Evolutionary conservation across 1,140 invertebrate genomes (phyloP).

Genomic region (Zelostemma sp.): DNA sequence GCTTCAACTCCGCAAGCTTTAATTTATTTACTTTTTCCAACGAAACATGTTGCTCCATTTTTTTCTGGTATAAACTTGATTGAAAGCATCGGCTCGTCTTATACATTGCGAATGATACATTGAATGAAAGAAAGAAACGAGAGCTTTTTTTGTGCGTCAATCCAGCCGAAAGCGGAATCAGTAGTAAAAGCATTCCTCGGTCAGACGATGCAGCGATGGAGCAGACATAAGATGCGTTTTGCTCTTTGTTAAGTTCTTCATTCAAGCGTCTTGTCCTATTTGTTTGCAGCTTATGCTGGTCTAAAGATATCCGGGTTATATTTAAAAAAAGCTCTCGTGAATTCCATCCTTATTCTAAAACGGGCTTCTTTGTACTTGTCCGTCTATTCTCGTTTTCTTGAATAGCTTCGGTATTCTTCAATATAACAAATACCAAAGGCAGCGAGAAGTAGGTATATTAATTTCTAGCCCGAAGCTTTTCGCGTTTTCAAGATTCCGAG

Average conservation of each 20-base stretch:
- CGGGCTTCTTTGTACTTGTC: not conserved
- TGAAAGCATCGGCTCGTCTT: too few relatives aligned
- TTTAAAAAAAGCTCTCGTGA: constrained; percentile 30
- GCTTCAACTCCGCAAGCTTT: too few relatives aligned
- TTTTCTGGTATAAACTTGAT: too few relatives aligned
- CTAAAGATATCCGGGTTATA: constrained; percentile 16
- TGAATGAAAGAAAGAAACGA: not conserved
- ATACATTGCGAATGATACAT: too few relatives aligned
- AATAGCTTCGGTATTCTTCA: constrained; percentile 20
- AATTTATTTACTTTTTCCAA: too few relatives aligned
- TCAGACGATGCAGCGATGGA: constrained; percentile 22
- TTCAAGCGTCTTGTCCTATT: constrained; percentile 18
- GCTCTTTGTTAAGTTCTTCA: constrained; percentile 40
- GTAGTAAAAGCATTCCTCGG: constrained; percentile 47
- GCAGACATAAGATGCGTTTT: constrained; percentile 38
- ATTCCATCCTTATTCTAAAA: not conserved
- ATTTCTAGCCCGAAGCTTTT: constrained; percentile 33
- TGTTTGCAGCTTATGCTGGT: constrained; percentile 28
- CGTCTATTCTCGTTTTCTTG: constrained; percentile 8
- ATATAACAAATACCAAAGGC: constrained; percentile 24
- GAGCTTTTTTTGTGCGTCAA: constrained; percentile 28
- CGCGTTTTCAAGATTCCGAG: constrained; percentile 17
- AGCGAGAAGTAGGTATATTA: constrained; percentile 18
- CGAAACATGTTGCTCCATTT: too few relatives aligned
- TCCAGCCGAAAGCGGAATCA: constrained; percentile 33